Conservation (phyloP, 2,797 vertebrate species). For the Craterocephalus amniculus region DNA sequence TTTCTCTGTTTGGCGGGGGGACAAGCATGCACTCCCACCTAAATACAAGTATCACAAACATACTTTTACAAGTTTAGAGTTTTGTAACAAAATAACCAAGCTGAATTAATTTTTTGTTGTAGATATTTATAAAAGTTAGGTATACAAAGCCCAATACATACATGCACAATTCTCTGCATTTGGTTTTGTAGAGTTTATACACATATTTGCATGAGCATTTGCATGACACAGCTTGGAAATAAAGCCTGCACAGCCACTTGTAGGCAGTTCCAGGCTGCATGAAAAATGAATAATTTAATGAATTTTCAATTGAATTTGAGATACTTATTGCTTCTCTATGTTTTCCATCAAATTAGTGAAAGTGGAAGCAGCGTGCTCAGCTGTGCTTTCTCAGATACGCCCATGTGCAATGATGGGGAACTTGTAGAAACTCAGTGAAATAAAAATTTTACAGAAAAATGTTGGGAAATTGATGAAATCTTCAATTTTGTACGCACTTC, state of each 20-base stretch:
- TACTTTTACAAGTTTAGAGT: background rate
- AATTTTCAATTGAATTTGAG: background rate
- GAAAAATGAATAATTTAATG: constrained; percentile 8
- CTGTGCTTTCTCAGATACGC: background rate
- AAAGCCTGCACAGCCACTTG: constrained; percentile 2
- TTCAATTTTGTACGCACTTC: constrained; percentile 1
- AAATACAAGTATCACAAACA: constrained; percentile 31
- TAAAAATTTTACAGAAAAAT: background rate
- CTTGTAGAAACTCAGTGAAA: background rate
- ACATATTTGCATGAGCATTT: background rate
- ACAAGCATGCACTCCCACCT: constrained; percentile 11
- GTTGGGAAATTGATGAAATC: constrained; percentile 7
- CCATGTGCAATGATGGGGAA: background rate
- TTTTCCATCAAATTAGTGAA: constrained; percentile 14
- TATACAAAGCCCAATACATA: background rate
- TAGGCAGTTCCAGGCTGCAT: constrained; percentile 6
- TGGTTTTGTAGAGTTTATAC: background rate
- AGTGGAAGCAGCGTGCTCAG: background rate
- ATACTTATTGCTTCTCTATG: background rate
- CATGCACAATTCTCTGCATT: background rate
- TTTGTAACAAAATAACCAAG: background rate
- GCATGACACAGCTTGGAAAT: constrained; percentile 3
- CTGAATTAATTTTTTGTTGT: background rate
- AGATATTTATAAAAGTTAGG: background rate
- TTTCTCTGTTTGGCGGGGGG: constrained; percentile 33